Percentiles rank a stretch among this genome's conserved stretches.
Evolutionary conservation across 2,888 invertebrate genomes (phyloP).

Genomic region (Micropterix aruncella): DNA sequence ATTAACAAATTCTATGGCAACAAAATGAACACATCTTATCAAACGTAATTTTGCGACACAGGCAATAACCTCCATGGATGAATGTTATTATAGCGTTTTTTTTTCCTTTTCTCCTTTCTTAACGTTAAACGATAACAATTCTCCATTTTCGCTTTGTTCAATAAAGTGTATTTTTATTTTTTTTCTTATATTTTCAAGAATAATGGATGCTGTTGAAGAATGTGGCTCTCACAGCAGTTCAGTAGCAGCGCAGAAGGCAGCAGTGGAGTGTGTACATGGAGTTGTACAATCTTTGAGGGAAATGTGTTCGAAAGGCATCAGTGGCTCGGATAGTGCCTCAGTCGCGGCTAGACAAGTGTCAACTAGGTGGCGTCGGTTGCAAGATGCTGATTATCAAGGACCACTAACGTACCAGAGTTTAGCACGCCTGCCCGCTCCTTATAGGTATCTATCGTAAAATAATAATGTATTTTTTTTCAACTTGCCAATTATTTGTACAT

Average conservation of each 20-base stretch:
- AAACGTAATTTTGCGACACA: no score
- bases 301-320: conserved; percentile 52
- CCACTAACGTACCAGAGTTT: conserved; percentile 76
- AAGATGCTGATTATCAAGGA: conserved; percentile 69
- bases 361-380: conserved; percentile 47
- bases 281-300: conserved; percentile 72
- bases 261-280: conserved; percentile 72
- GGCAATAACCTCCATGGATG: no score
- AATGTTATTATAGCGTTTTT: no score
- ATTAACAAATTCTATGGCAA: no score
- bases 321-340: conserved; percentile 24
- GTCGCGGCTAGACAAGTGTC: conserved; percentile 41
- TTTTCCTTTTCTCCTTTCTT: no score
- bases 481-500: no score
- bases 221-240: conserved; percentile 28
- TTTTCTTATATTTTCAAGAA: conserved; percentile 33
- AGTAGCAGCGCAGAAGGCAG: conserved; percentile 64
- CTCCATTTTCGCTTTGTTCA: no score
- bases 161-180: no score
- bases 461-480: no score
- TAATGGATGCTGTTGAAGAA: conserved; percentile 89
- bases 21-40: no score
- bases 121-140: no score
- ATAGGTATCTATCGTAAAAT: no score
- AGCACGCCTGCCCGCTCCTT: conserved; percentile 69